Base-by-base conservation (phyloP, 64 coral and sea anemone species). In the Catalaphyllia jardinei region DNA sequence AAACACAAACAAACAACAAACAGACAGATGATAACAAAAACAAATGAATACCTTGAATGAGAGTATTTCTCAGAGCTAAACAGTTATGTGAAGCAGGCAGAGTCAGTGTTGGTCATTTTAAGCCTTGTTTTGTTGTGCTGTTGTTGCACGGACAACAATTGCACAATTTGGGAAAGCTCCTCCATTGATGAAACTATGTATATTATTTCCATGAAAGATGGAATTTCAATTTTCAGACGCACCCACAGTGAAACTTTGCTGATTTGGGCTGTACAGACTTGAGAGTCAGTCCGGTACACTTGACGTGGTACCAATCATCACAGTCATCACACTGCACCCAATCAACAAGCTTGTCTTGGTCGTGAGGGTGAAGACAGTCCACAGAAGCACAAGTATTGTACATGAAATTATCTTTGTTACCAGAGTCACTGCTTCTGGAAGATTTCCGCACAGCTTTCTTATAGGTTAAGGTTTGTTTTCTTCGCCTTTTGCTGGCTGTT, bases 271-370 rank as follows among this genome's bases (percentile, higher is more conserved):
- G 62, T 0, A 99, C 91, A 31, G 71, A 75, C 31, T 93, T 88
- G 0, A 93, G 84, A 20, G 91, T 88, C 11, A 99, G 73, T 30
- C 97, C 97, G 8, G 87, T 88, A 31, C 97, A 99, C 57, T 93
- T 87, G 31, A 95, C 76, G 31, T 99, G 97, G 63, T 95, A 99
- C 97, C 97, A 99, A n/a, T 77, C 72, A 31, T 99, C 52, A 51
- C 97, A 99, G 12, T 93, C 91, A 62, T 99, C 94, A 91, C 97
- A 99, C 72, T 94, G 93, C 10, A 99, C 97, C 97, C 97, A 99
- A 20, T 87, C 74, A 4, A 99, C 88, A 30, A 95, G 52, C 62
- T 99, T 78, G 24, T 93, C 60, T 25, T 80, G 80, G 9, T 86
- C 13, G 35, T 99, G 91, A 60, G 97, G 93, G 14, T 79, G 83